Evolutionary conservation across 2,797 vertebrate species (phyloP).

Genomic region (Myoxocephalus aenaeus): DNA sequence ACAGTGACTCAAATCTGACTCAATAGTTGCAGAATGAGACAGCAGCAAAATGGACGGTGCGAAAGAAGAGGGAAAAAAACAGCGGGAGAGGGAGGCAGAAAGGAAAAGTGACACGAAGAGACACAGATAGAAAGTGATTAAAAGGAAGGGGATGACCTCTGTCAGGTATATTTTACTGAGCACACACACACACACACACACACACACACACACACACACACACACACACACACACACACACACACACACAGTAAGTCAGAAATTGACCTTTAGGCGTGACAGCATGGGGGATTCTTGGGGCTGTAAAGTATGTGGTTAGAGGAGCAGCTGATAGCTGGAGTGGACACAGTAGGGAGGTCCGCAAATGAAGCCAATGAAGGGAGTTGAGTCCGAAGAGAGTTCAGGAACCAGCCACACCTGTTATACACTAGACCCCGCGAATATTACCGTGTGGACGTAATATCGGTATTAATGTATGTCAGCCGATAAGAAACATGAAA

Average conservation of each 20-base stretch:
- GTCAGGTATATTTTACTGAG: constrained; percentile 44
- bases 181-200: neutral
- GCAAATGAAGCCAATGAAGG: constrained; percentile 12
- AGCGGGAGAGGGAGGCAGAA: constrained; percentile 2
- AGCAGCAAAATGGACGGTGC: constrained; percentile 37
- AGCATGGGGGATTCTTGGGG: constrained; percentile 56
- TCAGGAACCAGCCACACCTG: constrained; percentile 16
- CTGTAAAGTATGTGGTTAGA: constrained; percentile 44
- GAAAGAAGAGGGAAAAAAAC: neutral
- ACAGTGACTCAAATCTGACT: constrained; percentile 40
- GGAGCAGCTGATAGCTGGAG: constrained; percentile 62
- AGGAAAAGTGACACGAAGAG: constrained; percentile 16
- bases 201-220: neutral
- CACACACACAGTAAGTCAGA: constrained; percentile 31
- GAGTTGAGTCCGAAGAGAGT: constrained; percentile 19
- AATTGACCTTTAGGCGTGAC: constrained; percentile 48
- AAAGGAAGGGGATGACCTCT: constrained; percentile 48
- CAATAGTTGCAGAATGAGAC: constrained; percentile 40
- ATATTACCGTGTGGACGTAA: neutral
- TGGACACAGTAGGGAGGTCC: constrained; percentile 40
- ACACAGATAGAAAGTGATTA: constrained; percentile 51
- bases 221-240: neutral
- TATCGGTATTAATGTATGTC: neutral
- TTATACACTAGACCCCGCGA: neutral
- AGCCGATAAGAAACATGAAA: neutral